These are phyloP conservation scores for Epirrhoe tristata DNA, from an alignment of 2,888 invertebrate genomes.

Conservation along the genomic window DNA sequence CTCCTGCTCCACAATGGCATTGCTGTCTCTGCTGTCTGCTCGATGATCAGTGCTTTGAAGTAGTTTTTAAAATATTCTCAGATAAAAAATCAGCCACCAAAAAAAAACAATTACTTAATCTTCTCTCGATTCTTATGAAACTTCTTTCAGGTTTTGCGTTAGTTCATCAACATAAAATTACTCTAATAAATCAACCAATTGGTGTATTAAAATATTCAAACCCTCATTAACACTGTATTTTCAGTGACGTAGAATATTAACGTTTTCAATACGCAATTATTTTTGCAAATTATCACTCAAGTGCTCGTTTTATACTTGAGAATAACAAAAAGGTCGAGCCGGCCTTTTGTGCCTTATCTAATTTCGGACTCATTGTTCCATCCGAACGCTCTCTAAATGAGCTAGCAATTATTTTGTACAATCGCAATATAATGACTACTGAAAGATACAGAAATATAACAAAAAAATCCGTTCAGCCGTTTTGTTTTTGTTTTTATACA, in stretches of 20 bases:
- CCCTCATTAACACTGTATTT: not conserved
- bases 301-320: conserved; percentile 12
- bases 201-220: not conserved
- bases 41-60: too few relatives aligned
- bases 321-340: conserved; percentile 18
- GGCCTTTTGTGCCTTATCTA: conserved; percentile 20
- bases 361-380: conserved; percentile 12
- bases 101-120: too few relatives aligned
- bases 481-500: not conserved
- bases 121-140: too few relatives aligned
- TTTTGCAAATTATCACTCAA: conserved; percentile 13
- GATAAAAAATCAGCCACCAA: too few relatives aligned
- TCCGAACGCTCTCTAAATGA: conserved; percentile 11
- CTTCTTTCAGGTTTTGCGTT: too few relatives aligned
- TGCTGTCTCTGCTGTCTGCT: too few relatives aligned
- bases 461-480: not conserved
- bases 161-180: too few relatives aligned
- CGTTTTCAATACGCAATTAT: conserved; percentile 11
- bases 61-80: too few relatives aligned
- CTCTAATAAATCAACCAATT: too few relatives aligned
- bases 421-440: not conserved
- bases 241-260: not conserved
- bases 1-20: too few relatives aligned
- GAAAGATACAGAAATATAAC: not conserved
- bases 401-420: conserved; percentile 3